Percentiles rank a stretch among this genome's conserved stretches.
Evolutionary conservation across 1,140 invertebrate species (phyloP).

Genomic region (Manduca sexta): DNA sequence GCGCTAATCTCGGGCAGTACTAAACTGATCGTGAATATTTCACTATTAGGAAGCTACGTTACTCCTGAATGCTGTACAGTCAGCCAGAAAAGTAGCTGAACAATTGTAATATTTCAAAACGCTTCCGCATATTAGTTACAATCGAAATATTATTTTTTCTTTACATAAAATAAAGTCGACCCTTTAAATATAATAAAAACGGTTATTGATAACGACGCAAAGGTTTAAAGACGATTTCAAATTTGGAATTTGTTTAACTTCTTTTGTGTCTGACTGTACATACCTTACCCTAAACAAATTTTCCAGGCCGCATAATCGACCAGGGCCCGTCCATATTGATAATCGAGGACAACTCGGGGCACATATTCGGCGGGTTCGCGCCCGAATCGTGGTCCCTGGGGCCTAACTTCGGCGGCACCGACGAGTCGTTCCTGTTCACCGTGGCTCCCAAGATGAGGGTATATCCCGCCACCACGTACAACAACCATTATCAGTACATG

Average conservation of each 20-base stretch:
- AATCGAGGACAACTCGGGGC: conserved; percentile 85
- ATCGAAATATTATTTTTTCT: too few species aligned
- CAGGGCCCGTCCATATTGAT: conserved; percentile 86
- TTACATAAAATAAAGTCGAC: too few species aligned
- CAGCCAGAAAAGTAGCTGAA: background rate
- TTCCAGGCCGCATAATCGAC: conserved; percentile 79
- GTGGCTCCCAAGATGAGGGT: conserved; percentile 84
- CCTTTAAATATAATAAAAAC: background rate
- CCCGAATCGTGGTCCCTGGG: conserved; percentile 80
- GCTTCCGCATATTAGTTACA: too few species aligned
- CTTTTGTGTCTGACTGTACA: background rate
- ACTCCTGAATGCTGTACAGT: too few species aligned
- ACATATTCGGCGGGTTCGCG: conserved; percentile 92
- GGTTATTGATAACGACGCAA: too few species aligned
- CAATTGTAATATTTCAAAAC: too few species aligned
- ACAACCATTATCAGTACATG: conserved; percentile 92
- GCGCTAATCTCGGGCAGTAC: too few species aligned
- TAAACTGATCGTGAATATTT: too few species aligned
- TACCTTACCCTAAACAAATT: too few species aligned
- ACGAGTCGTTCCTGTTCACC: conserved; percentile 87
- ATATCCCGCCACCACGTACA: conserved; percentile 86
- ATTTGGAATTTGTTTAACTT: too few species aligned
- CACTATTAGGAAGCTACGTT: too few species aligned
- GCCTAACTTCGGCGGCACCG: conserved; percentile 76
- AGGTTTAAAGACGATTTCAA: too few species aligned